Base-by-base conservation (phyloP, 2,113 vertebrate species). In the Cyprinodon variegatus region DNA sequence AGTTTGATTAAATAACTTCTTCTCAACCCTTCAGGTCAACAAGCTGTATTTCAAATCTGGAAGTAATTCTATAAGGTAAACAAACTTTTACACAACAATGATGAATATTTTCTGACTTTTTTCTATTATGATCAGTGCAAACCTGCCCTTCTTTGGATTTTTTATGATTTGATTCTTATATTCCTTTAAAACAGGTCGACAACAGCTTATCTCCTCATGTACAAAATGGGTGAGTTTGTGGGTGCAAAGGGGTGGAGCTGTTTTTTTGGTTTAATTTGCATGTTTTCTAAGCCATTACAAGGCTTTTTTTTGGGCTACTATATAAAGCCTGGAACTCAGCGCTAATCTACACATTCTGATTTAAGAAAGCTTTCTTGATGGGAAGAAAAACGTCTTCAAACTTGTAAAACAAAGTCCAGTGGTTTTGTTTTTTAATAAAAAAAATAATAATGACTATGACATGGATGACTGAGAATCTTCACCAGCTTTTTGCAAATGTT, bases 201-300 rank as follows among this genome's bases (percentile, higher is more conserved):
- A 2, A 43, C 76, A 48, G 88, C 87, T 15, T 91, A 91, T 43
- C 87, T 91, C 11, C 85, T 91, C 39, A 80, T 91, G 78, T 91
- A 90, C 78, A 88, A 62, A 40, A 90, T 81, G 22, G 71, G 90
- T 84, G 65, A 64, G 86, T 81, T 45, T 74, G 29, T 29, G 29
- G 29, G 29, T 29, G 29, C 29, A 29, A 29, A 29, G 29, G 29
- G 29, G 29, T 29, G 29, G 29, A 29, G 29, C 29, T 29, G 29
- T 29, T 29, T 29, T 29, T 29, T 29, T 1, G 29, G 29, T 29
- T 29, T 29, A 29, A 29, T 29, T 29, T 29, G 29, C 29, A 29
- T 29, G 29, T 29, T 29, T 1, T 29, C 29, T 29, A 29, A 29
- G 29, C 29, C 1, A 29, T 29, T 29, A 29, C 29, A 29, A 29